A percentile compares a stretch with the other conserved stretches of the same genome.
These are phyloP conservation scores for Palythoa grandiflora DNA, from an alignment of 92 coral and sea anemone genomes.

Conservation along the genomic window DNA sequence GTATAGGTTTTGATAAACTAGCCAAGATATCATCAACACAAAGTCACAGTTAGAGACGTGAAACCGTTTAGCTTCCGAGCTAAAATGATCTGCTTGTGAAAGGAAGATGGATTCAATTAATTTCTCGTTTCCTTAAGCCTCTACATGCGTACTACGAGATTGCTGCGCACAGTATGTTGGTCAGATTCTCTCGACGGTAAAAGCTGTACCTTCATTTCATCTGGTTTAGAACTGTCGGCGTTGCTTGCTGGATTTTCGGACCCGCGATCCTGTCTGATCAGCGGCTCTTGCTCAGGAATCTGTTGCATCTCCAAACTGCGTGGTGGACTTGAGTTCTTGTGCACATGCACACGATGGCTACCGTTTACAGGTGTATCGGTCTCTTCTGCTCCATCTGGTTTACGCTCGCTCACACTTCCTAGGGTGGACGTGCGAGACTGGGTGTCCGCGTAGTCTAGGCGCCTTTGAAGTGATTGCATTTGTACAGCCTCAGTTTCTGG, in stretches of 20 bases:
- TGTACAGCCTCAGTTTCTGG: conserved; percentile 78
- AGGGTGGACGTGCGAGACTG: conserved; percentile 68
- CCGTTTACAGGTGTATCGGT: conserved; percentile 72
- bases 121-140: no score
- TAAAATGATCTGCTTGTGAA: no score
- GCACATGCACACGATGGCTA: conserved; percentile 64
- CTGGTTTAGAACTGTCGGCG: conserved; percentile 50
- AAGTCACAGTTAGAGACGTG: no score
- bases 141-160: no score
- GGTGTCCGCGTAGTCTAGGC: conserved; percentile 65
- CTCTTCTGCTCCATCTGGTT: conserved; percentile 98
- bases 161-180: neutral
- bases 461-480: conserved; percentile 72
- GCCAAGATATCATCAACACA: no score
- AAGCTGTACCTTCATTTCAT: conserved; percentile 42
- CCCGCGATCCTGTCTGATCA: conserved; percentile 38
- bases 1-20: no score
- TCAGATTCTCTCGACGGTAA: neutral
- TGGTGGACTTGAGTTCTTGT: conserved; percentile 54
- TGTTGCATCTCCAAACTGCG: conserved; percentile 72
- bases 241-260: neutral
- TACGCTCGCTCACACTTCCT: conserved; percentile 82
- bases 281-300: conserved; percentile 87
- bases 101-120: no score
- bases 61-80: no score